These are phyloP conservation scores for Melanostigma gelatinosum DNA, from an alignment of 2,113 vertebrate species.

Conservation along the genomic window DNA sequence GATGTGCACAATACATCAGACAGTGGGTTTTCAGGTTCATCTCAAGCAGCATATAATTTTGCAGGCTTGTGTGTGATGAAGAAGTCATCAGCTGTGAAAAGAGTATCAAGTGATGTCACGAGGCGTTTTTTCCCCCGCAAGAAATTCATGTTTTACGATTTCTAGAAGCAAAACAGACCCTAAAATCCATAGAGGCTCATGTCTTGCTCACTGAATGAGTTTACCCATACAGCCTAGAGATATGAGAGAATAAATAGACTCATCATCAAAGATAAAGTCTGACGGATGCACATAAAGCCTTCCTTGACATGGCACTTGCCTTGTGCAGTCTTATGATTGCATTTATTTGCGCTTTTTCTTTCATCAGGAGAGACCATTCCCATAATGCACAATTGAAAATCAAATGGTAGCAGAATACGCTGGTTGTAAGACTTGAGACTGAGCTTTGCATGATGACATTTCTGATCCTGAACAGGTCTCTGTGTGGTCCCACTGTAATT, in stretches of 20 bases:
- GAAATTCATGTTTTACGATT: not conserved
- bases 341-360: slow-evolving; percentile 38
- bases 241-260: slow-evolving; percentile 31
- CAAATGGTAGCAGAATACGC: not conserved
- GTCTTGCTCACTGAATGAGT: slow-evolving; percentile 12
- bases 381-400: not conserved
- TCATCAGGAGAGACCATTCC: slow-evolving; percentile 3
- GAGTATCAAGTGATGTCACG: not conserved
- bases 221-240: slow-evolving; percentile 33
- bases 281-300: slow-evolving; percentile 32
- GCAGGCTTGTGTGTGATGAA: not conserved
- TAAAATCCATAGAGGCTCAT: not conserved
- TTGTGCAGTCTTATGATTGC: slow-evolving; percentile 62
- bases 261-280: slow-evolving; percentile 35
- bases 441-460: not conserved
- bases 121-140: not conserved
- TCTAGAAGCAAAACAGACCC: not conserved
- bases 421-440: not conserved
- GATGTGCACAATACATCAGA: not conserved
- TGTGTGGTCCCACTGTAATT: not conserved
- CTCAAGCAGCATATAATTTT: not conserved
- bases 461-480: not conserved
- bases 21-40: not conserved
- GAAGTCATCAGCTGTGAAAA: not conserved
- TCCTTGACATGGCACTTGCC: slow-evolving; percentile 2